Percentiles rank a stretch among this genome's conserved stretches.
phyloP scores from a whole-genome alignment of 2,888 invertebrate species.

The Beris morrisii region DNA sequence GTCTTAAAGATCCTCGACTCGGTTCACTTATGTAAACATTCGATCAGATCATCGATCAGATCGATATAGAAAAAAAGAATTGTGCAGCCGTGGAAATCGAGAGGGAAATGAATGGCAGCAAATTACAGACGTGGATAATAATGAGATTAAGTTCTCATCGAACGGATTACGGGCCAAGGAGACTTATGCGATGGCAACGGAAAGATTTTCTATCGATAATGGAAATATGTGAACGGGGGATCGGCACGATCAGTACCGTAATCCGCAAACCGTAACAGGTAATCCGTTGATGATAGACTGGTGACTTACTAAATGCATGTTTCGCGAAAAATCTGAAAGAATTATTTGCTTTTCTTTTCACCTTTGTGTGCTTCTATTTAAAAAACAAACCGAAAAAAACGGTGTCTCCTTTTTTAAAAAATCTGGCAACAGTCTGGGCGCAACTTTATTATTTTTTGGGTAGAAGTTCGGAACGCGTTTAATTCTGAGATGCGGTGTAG shows the following conservation, averaged over 20 bases:
- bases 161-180: constrained; percentile 27
- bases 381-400: too few species aligned
- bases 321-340: too few species aligned
- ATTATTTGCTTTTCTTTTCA: too few species aligned
- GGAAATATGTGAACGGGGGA: not conserved
- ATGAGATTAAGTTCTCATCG: constrained; percentile 34
- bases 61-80: constrained; percentile 13
- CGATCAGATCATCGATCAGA: constrained; percentile 23
- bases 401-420: too few species aligned
- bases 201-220: constrained; percentile 18
- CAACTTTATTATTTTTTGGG: too few species aligned
- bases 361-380: too few species aligned
- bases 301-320: constrained; percentile 4
- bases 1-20: too few species aligned
- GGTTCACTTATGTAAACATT: constrained; percentile 31
- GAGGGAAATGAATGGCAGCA: constrained; percentile 32
- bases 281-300: constrained; percentile 28
- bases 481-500: too few species aligned
- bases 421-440: too few species aligned
- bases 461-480: too few species aligned
- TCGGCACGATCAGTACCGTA: constrained; percentile 19
- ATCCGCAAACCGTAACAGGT: constrained; percentile 23
- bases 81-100: constrained; percentile 30
- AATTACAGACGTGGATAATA: constrained; percentile 29
- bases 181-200: constrained; percentile 8